Evolutionary conservation across 1,140 invertebrate species (phyloP).

Genomic region (Triops longicaudatus): DNA sequence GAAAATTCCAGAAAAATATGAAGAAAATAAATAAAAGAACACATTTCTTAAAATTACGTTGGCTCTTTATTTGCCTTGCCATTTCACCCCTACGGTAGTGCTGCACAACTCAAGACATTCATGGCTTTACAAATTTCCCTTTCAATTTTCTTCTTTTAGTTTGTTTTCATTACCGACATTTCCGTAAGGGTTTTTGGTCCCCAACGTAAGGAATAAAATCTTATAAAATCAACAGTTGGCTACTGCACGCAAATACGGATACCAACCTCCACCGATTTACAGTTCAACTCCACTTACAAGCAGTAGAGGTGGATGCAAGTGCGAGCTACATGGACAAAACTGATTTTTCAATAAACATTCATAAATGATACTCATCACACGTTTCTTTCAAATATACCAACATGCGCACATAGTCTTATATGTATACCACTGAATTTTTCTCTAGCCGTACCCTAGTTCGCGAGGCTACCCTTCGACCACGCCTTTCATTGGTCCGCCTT

Average conservation of each 20-base stretch:
- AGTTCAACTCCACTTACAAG: neutral
- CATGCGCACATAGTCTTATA: neutral
- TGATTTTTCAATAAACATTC: neutral
- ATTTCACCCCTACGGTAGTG: conserved; percentile 9
- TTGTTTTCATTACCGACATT: neutral
- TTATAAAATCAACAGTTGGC: conserved; percentile 8
- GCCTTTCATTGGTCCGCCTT: neutral
- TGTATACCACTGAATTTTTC: neutral
- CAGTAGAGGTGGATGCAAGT: neutral
- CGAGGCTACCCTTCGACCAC: neutral
- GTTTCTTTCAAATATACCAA: neutral
- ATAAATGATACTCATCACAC: neutral
- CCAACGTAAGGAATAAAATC: neutral
- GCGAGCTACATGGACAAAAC: neutral
- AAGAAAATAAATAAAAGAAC: neutral
- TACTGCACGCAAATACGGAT: conserved; percentile 10
- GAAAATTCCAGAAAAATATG: neutral
- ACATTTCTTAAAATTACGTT: neutral
- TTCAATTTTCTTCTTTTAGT: too few relatives aligned
- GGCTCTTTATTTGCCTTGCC: conserved; percentile 3
- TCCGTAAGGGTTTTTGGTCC: neutral
- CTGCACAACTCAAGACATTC: neutral
- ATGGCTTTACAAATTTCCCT: neutral
- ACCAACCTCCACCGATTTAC: conserved; percentile 1
- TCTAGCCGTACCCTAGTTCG: neutral